phyloP scores from a whole-genome alignment of 2,113 vertebrate species.

The Crotophaga sulcirostris region DNA sequence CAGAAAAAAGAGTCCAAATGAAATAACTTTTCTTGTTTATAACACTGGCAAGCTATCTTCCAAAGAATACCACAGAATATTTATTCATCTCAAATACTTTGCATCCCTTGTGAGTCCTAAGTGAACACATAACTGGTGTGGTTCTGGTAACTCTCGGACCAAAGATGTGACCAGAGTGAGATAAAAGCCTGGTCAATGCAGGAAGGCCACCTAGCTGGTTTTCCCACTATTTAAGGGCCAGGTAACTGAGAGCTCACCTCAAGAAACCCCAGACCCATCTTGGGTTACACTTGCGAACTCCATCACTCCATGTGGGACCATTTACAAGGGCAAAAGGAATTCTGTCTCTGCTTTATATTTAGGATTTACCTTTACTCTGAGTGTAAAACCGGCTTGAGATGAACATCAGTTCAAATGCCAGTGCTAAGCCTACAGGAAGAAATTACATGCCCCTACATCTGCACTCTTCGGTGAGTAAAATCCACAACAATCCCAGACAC shows the following conservation, averaged over 20 bases:
- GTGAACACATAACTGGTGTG: background rate
- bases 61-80: background rate
- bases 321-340: background rate
- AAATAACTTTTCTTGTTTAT: background rate
- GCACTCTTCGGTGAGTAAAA: background rate
- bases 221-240: background rate
- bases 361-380: background rate
- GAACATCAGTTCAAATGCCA: background rate
- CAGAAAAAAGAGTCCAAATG: background rate
- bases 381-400: background rate
- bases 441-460: background rate
- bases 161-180: background rate
- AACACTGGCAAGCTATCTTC: background rate
- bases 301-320: background rate
- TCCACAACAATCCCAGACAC: background rate
- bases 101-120: background rate
- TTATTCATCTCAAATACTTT: background rate
- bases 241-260: background rate
- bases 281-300: accelerated
- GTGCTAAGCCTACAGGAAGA: background rate
- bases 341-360: background rate
- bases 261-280: background rate
- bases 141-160: background rate
- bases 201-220: accelerated
- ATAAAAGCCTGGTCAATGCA: background rate